Evolutionary conservation across 35 echinoderm and acorn worm genomes (phyloP).

Genomic region (Ophioderma brevispina): DNA sequence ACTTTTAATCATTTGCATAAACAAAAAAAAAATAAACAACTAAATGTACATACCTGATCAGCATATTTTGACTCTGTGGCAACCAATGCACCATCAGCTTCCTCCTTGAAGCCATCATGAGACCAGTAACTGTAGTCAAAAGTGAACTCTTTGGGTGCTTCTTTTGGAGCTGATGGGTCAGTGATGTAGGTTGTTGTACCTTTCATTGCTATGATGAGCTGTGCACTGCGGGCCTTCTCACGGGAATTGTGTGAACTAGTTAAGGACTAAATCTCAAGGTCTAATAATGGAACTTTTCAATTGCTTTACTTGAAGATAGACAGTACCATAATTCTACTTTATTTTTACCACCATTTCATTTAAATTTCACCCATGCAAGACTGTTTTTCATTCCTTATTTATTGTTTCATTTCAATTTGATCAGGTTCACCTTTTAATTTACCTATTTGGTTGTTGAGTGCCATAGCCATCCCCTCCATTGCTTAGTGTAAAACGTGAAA

Average conservation of each 20-base stretch:
- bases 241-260: conserved; percentile 81
- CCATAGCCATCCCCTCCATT: no score
- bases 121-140: conserved; percentile 99
- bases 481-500: no score
- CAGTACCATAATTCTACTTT: not conserved
- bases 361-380: not conserved
- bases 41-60: conserved; percentile 72
- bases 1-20: no score
- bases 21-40: no score
- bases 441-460: no score
- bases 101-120: conserved; percentile 80
- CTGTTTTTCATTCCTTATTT: not conserved
- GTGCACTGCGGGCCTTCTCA: conserved; percentile 86
- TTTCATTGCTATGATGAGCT: conserved; percentile 90
- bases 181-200: conserved; percentile 81
- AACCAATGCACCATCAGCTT: conserved; percentile 58
- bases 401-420: not conserved
- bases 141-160: conserved; percentile 88
- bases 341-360: not conserved
- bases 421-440: not conserved
- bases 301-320: not conserved
- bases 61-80: conserved; percentile 68
- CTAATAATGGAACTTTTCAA: not conserved
- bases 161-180: conserved; percentile 71
- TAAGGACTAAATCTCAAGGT: conserved; percentile 40